Evolutionary conservation across 2,113 vertebrate genomes (phyloP).

Genomic region (Xiphias gladius): DNA sequence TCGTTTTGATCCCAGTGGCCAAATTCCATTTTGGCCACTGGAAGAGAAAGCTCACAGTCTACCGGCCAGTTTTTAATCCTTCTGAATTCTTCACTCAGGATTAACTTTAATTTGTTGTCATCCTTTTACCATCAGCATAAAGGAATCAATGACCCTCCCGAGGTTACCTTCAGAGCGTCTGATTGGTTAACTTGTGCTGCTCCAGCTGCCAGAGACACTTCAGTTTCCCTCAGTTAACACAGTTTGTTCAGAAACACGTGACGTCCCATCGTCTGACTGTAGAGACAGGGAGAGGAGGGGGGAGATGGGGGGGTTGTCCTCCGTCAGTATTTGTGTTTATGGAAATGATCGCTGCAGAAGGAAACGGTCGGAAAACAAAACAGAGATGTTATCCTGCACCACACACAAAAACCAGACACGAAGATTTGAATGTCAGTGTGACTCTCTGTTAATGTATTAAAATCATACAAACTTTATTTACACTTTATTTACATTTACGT

Average conservation of each 20-base stretch:
- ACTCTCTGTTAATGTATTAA: neutral
- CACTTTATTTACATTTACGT: neutral
- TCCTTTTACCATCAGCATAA: too few species aligned
- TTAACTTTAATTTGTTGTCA: too few species aligned
- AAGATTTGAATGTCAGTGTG: conserved; percentile 22
- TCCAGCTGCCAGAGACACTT: conserved; percentile 16
- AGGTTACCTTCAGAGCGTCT: conserved; percentile 36
- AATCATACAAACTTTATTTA: neutral
- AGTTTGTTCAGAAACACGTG: conserved; percentile 54
- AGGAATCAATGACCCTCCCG: neutral
- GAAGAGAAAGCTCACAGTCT: too few species aligned
- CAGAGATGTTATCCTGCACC: conserved; percentile 61
- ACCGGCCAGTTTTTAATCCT: too few species aligned
- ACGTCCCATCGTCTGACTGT: conserved; percentile 65
- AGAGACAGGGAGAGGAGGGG: too few species aligned
- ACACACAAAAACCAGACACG: neutral
- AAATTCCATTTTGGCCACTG: too few species aligned
- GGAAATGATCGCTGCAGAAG: conserved; percentile 66
- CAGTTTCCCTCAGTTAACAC: conserved; percentile 35
- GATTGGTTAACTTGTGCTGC: conserved; percentile 1
- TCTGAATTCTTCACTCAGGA: too few species aligned
- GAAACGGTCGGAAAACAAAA: conserved; percentile 66
- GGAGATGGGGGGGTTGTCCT: neutral
- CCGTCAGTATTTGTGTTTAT: conserved; percentile 65
- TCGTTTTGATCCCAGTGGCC: too few species aligned